Percentiles rank a stretch among this genome's conserved stretches.
These are phyloP conservation scores for Dolichoris vasculosae DNA, from an alignment of 1,140 invertebrate genomes.

Conservation along the genomic window DNA sequence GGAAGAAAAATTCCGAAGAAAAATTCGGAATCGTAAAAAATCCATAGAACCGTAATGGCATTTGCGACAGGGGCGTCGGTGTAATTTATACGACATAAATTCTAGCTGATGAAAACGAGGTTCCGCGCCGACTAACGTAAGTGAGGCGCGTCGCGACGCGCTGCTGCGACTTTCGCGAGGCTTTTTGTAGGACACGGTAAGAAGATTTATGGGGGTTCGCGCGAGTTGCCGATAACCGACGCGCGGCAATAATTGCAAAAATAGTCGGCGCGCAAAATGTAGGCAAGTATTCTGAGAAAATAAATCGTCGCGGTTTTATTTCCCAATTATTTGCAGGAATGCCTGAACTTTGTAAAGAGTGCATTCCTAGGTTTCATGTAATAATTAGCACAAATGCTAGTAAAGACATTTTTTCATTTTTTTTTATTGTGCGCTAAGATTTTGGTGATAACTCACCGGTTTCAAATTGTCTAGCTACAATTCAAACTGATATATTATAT, in stretches of 20 bases:
- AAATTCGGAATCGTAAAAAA: neutral
- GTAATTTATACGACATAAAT: conserved; percentile 20
- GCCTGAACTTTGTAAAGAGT: neutral
- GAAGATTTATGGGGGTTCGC: conserved; percentile 23
- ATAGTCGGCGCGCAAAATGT: neutral
- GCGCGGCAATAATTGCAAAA: conserved; percentile 20
- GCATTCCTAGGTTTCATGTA: neutral
- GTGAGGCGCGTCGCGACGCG: neutral
- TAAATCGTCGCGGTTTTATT: neutral
- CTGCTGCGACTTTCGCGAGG: neutral
- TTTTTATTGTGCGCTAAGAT: neutral
- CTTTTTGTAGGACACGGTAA: conserved; percentile 15
- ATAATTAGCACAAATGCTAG: neutral
- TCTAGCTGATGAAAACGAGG: neutral
- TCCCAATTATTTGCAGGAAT: conserved; percentile 14
- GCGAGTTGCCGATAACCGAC: conserved; percentile 9
- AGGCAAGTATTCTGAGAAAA: conserved; percentile 1
- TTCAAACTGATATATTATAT: too few species aligned
- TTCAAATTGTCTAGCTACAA: too few species aligned
- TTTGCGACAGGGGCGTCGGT: neutral
- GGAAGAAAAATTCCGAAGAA: neutral
- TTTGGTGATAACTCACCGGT: neutral
- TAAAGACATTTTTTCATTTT: neutral
- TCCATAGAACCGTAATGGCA: neutral
- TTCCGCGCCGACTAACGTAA: too few species aligned